Base-by-base conservation (phyloP, 2,797 vertebrate species). In the Myotis pilosus region DNA sequence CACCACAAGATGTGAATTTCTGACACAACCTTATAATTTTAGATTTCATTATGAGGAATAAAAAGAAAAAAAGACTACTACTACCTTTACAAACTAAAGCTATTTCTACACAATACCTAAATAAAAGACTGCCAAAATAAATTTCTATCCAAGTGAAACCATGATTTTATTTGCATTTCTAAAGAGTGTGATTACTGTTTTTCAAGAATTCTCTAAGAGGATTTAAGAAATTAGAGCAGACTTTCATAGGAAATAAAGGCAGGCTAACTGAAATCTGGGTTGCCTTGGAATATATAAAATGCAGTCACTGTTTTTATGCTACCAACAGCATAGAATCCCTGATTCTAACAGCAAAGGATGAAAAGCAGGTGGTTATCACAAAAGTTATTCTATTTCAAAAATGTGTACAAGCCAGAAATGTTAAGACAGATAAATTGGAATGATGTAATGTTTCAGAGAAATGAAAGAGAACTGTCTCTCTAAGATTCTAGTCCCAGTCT, bases 11-110 rank as follows among this genome's bases (percentile, higher is more conserved):
- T 81, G 66, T 55, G 36, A 84, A 57, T 87, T 93, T 81, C 25
- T 93, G 68, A 89, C 85, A 82, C 20, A 92, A 92, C 8, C 20
- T 41, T 71, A 19, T 71, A 84, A 72, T 76, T 71, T 81, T 71
- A 66, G 76, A 94, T 94, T 88, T 90, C 53, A 66, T 47, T 74
- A 87, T 78, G 33, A 96, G 33, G 17, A 95, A 85, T 85, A 79
- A 96, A 94, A 91, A 84, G 51, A 85, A 78, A 66, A 89, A 87
- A 36, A 36, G 36, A 72, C 6, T 62, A 71, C 49, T 36, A 57
- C n/a, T 64, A 68, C 57, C 87, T 92, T 89, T 80, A 89, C 49
- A 92, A 96, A 68, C 36, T 87, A 94, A 92, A 89, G 12, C n/a
- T 81, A 64, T 74, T 85, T 55, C 53, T 69, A 82, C 17, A 69